These are phyloP conservation scores for Cichlasoma orientale DNA, from an alignment of 2,797 vertebrate genomes.

Conservation along the genomic window DNA sequence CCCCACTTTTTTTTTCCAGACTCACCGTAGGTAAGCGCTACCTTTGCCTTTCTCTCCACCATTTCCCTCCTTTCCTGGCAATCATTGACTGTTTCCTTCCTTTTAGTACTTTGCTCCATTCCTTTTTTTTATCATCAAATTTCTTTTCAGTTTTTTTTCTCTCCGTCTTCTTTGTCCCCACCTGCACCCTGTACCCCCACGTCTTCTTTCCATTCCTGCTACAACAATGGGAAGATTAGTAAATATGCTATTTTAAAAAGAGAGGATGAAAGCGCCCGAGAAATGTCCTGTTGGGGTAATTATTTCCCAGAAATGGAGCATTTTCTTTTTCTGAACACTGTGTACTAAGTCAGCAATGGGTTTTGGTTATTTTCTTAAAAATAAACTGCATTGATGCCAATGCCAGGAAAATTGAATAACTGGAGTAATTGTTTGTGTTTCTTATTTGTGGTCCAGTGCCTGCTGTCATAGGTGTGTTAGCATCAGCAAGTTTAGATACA, in stretches of 20 bases:
- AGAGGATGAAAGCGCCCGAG: conserved; percentile 16
- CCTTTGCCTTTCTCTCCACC: conserved; percentile 12
- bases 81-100: conserved; percentile 18
- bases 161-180: background rate
- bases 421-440: conserved; percentile 19
- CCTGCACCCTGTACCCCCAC: background rate
- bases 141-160: rapidly evolving
- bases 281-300: conserved; percentile 47
- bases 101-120: conserved; percentile 7
- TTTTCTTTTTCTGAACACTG: conserved; percentile 22
- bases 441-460: background rate
- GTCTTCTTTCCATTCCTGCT: background rate
- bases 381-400: conserved; percentile 5
- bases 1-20: background rate
- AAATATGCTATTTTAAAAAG: conserved; percentile 35
- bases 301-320: conserved; percentile 30
- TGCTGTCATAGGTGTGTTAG: background rate
- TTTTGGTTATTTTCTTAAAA: conserved; percentile 13
- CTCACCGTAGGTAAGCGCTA: conserved; percentile 37
- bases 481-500: background rate
- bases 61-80: conserved; percentile 11
- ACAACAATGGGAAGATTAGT: conserved; percentile 41
- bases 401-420: conserved; percentile 15
- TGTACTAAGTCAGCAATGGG: background rate
- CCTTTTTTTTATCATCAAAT: conserved; percentile 15